Conservation (phyloP, 2,797 vertebrate species). For the Cygnus olor region DNA sequence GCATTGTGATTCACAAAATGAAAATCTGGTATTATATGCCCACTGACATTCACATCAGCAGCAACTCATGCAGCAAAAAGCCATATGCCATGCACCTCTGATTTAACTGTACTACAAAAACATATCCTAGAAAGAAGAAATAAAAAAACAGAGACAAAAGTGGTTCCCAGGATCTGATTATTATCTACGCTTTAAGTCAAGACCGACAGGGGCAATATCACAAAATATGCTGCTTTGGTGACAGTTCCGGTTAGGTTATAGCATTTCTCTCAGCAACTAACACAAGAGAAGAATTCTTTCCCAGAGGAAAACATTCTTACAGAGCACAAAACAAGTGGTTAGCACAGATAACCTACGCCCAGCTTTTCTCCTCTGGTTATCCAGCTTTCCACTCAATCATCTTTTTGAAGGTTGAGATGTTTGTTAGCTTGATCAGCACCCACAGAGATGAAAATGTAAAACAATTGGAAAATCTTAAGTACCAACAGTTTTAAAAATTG, state of each 20-base stretch:
- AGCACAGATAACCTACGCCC: neutral
- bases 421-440: conserved; percentile 49
- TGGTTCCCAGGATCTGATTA: neutral
- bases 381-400: neutral
- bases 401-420: conserved; percentile 22
- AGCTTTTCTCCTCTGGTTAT: neutral
- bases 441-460: conserved; percentile 57
- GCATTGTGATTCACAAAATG: conserved; percentile 74
- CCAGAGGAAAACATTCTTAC: neutral
- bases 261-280: neutral
- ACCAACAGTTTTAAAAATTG: conserved; percentile 45
- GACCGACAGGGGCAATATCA: neutral
- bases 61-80: conserved; percentile 78
- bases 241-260: conserved; percentile 3
- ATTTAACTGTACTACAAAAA: conserved; percentile 63
- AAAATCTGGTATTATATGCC: conserved; percentile 75
- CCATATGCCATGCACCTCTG: conserved; percentile 74
- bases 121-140: conserved; percentile 51
- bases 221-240: conserved; percentile 9
- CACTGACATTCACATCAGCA: conserved; percentile 79
- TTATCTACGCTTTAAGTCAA: neutral
- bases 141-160: conserved; percentile 9
- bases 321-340: neutral
- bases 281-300: neutral
- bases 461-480: neutral